Conservation (phyloP, 2,113 vertebrate species). For the Pluvialis apricaria region DNA sequence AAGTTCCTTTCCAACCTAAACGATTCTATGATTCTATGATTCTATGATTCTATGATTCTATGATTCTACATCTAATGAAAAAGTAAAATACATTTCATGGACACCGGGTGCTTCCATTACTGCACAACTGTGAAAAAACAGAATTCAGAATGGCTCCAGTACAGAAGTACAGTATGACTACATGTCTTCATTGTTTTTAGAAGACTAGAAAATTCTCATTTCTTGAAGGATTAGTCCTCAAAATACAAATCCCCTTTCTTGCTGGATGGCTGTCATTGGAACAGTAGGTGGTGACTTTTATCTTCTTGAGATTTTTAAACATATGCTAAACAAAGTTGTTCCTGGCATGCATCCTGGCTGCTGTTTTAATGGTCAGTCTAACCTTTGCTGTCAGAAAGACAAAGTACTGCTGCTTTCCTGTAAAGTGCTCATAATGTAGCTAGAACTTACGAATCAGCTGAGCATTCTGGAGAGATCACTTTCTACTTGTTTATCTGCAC, state of each 20-base stretch:
- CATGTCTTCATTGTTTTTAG: background rate
- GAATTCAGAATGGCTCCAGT: background rate
- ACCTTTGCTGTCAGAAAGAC: slow-evolving; percentile 53
- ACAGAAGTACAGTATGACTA: background rate
- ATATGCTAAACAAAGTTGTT: background rate
- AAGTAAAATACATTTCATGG: background rate
- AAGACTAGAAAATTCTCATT: background rate
- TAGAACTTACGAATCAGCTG: background rate
- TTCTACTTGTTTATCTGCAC: background rate
- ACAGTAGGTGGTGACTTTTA: background rate
- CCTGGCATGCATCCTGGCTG: background rate
- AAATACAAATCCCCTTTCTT: background rate
- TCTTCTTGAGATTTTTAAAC: background rate
- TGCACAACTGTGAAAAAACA: background rate
- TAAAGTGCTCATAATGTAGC: background rate
- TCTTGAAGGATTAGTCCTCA: background rate
- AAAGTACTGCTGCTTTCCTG: slow-evolving; percentile 6
- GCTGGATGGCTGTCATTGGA: background rate
- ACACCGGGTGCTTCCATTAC: background rate
- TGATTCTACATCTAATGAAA: background rate
- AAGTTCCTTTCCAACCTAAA: too few relatives aligned
- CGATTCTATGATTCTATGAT: too few relatives aligned
- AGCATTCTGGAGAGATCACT: background rate
- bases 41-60: too few relatives aligned
- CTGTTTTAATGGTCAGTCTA: slow-evolving; percentile 16